Evolutionary conservation across 1,140 invertebrate genomes (phyloP).

Genomic region (Monomorium pharaonis): DNA sequence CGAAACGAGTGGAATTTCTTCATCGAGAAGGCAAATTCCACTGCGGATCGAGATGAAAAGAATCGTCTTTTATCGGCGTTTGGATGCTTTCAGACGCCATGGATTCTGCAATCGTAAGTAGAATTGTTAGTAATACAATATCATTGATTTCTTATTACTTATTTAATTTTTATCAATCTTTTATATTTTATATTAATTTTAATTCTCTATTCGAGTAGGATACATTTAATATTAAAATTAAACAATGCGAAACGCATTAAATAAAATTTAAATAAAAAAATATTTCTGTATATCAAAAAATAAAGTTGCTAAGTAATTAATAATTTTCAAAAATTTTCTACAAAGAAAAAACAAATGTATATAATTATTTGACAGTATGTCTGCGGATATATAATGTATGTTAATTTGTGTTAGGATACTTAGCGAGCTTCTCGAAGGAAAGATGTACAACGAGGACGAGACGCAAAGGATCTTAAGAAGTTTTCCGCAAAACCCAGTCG

Average conservation of each 20-base stretch:
- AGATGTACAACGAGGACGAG: constrained; percentile 71
- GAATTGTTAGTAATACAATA: not conserved
- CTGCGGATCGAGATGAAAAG: constrained; percentile 74
- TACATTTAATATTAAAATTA: not conserved
- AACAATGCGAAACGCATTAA: not conserved
- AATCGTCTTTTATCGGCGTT: constrained; percentile 75
- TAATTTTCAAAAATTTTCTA: not conserved
- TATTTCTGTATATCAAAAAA: not conserved
- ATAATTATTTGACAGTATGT: not conserved
- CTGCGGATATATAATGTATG: not conserved
- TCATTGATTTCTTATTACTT: not conserved
- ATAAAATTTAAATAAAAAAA: not conserved
- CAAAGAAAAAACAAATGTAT: not conserved
- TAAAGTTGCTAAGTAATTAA: not conserved
- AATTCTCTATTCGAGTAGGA: not conserved
- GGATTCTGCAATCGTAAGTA: constrained; percentile 79
- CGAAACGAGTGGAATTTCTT: constrained; percentile 79
- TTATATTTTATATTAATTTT: not conserved
- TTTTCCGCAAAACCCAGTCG: constrained; percentile 76
- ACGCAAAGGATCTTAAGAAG: constrained; percentile 72
- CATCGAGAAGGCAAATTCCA: constrained; percentile 67
- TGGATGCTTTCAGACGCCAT: constrained; percentile 78
- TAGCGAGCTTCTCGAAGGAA: constrained; percentile 74
- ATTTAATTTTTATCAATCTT: not conserved
- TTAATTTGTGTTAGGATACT: constrained; percentile 69